A percentile compares a stretch with the other conserved stretches of the same genome.
Conservation (phyloP, 2,113 vertebrate species). For the Prionailurus bengalensis region DNA sequence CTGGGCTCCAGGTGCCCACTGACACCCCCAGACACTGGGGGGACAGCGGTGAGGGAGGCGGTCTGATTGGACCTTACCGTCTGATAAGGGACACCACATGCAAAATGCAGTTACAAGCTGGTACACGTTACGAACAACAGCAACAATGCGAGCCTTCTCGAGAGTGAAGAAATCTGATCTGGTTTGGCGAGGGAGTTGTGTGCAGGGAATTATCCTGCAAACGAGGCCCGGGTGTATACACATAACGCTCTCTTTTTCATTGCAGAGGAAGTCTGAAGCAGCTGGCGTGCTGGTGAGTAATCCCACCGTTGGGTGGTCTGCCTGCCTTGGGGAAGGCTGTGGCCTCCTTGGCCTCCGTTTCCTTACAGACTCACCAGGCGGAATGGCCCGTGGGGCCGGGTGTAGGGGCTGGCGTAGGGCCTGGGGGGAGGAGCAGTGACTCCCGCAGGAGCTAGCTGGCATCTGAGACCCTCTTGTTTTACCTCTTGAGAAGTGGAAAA, state of each 20-base stretch:
- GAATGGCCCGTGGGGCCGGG: not conserved
- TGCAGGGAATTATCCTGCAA: not conserved
- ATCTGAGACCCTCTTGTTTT: not conserved
- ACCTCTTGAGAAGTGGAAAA: not conserved
- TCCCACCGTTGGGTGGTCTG: not conserved
- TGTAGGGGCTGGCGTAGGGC: accelerated
- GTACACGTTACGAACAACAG: not conserved
- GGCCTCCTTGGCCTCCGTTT: not conserved
- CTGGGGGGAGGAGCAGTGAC: not conserved
- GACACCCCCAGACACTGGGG: not conserved
- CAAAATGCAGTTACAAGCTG: not conserved
- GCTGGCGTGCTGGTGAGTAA: not conserved
- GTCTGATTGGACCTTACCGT: not conserved
- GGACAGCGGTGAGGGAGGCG: not conserved
- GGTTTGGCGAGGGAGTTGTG: not conserved
- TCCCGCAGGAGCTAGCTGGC: not conserved
- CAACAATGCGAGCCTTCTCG: not conserved
- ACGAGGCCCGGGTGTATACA: not conserved
- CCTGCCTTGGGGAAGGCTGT: not conserved
- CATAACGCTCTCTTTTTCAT: not conserved
- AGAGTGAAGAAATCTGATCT: not conserved
- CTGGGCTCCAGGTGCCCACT: not conserved
- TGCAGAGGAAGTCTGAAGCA: conserved; percentile 82
- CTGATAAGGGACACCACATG: not conserved
- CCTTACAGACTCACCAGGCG: not conserved